Evolutionary conservation across 2,888 invertebrate genomes (phyloP).

Genomic region (Camponotus fellah): DNA sequence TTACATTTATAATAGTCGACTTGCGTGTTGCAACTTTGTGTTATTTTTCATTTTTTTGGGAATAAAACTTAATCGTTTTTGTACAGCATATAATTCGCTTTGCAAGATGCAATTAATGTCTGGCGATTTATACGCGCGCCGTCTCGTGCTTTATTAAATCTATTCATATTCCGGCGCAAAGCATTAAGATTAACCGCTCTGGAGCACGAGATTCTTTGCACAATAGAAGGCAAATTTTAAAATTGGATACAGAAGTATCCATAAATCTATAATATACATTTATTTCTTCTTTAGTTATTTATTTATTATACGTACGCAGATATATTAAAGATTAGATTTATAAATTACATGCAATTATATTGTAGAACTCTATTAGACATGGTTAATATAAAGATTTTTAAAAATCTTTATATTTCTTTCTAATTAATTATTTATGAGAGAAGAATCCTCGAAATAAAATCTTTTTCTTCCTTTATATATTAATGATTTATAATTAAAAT

Average conservation of each 20-base stretch:
- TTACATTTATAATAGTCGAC: neutral
- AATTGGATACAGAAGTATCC: neutral
- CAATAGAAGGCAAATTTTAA: constrained; percentile 34
- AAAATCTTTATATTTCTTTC: neutral
- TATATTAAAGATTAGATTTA: neutral
- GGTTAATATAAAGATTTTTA: neutral
- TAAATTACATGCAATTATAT: neutral
- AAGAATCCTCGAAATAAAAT: neutral
- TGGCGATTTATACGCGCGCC: constrained; percentile 20
- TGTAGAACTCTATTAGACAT: neutral
- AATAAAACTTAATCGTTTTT: constrained; percentile 16
- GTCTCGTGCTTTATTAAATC: constrained; percentile 47
- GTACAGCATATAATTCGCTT: neutral
- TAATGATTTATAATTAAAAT: neutral
- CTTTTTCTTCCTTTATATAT: neutral
- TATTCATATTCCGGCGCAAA: constrained; percentile 24
- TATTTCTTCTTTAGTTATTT: neutral
- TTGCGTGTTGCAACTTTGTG: constrained; percentile 10
- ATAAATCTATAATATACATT: neutral
- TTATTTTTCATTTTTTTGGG: constrained; percentile 13
- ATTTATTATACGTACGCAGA: neutral
- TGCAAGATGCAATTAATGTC: constrained; percentile 40
- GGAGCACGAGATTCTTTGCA: constrained; percentile 28
- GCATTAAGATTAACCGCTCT: constrained; percentile 24
- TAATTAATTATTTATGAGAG: neutral